A percentile compares a stretch with the other conserved stretches of the same genome.
Evolutionary conservation across 2,797 vertebrate genomes (phyloP).

Genomic region (Microctenopoma lineatum): DNA sequence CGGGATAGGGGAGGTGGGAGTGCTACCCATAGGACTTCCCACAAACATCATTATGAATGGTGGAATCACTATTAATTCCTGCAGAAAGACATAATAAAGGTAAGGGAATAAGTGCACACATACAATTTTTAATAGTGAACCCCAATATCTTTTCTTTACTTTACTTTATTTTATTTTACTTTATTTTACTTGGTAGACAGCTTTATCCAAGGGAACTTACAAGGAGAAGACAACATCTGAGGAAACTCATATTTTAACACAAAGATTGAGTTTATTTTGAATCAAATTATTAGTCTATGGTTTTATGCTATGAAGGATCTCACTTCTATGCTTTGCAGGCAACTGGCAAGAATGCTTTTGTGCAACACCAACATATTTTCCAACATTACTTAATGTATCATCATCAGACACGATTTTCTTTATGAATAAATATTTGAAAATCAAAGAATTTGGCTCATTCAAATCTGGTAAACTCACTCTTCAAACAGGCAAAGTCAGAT

Average conservation of each 20-base stretch:
- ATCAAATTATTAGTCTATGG: too few relatives aligned
- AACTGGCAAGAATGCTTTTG: not conserved
- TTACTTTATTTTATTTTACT: too few relatives aligned
- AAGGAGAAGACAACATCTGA: not conserved
- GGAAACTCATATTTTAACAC: not conserved
- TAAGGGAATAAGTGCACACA: not conserved
- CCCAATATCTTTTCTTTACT: not conserved
- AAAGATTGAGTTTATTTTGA: too few relatives aligned
- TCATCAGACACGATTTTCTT: not conserved
- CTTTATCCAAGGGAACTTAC: too few relatives aligned
- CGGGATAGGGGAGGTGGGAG: constrained; percentile 51
- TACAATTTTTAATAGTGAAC: not conserved
- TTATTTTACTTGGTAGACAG: too few relatives aligned
- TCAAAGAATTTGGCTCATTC: not conserved
- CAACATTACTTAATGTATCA: too few relatives aligned
- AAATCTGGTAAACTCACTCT: not conserved
- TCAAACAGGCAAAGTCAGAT: constrained; percentile 1
- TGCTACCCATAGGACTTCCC: constrained; percentile 60
- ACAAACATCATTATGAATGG: constrained; percentile 60
- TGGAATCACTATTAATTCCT: constrained; percentile 48
- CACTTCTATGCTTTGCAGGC: too few relatives aligned
- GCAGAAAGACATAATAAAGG: constrained; percentile 17
- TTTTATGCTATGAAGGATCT: too few relatives aligned
- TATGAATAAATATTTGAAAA: not conserved
- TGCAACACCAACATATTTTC: not conserved